phyloP scores from a whole-genome alignment of 2,888 invertebrate genomes.

The Drosophila colorata region DNA sequence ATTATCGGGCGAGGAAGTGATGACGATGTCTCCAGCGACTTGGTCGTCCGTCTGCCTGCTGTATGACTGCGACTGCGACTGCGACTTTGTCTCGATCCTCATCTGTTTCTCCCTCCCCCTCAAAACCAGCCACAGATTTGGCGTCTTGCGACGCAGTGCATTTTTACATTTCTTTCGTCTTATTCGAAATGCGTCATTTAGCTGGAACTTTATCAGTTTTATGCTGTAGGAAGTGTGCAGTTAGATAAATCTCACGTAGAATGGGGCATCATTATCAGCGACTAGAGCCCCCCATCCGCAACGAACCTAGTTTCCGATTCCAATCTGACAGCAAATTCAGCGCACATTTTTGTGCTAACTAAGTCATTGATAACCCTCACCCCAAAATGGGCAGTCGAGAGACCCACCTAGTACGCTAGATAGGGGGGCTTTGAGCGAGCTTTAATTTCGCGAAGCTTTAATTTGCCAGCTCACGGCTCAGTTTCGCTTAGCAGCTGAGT shows the following conservation, averaged over 20 bases:
- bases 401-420: conserved; percentile 3
- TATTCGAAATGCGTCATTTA: conserved; percentile 68
- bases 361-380: conserved; percentile 77
- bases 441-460: conserved; percentile 30
- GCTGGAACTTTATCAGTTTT: conserved; percentile 40
- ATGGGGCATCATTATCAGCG: conserved; percentile 29
- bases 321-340: conserved; percentile 1
- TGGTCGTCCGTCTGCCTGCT: conserved; percentile 21
- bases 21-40: conserved; percentile 57
- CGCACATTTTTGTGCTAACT: conserved; percentile 16
- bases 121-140: conserved; percentile 2
- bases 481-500: conserved; percentile 36
- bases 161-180: conserved; percentile 15
- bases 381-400: conserved; percentile 36
- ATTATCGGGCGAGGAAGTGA: conserved; percentile 75
- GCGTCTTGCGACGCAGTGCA: background rate
- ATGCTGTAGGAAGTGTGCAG: conserved; percentile 50
- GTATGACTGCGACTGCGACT: conserved; percentile 5
- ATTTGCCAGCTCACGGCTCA: conserved; percentile 27
- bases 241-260: conserved; percentile 69
- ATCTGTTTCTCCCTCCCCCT: background rate
- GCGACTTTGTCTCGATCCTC: conserved; percentile 37
- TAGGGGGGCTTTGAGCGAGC: conserved; percentile 17
- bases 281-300: conserved; percentile 30
- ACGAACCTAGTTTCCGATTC: conserved; percentile 41